Conservation (phyloP, 2,797 vertebrate species). For the Lacerta viridis region DNA sequence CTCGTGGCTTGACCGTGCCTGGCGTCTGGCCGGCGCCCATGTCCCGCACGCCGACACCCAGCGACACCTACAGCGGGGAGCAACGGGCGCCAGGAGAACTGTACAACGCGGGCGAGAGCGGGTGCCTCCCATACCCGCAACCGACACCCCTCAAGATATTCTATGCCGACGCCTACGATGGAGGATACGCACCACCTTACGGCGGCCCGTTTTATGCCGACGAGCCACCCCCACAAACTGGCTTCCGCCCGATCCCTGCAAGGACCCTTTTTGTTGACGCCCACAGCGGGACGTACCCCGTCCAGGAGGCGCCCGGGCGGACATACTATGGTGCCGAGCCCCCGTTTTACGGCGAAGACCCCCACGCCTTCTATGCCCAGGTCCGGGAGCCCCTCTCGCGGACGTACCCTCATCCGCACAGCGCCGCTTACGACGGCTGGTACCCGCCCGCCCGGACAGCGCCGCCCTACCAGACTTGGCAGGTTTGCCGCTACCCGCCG, state of each 20-base stretch:
- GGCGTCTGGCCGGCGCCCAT: slow-evolving; percentile 80
- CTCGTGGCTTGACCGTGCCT: slow-evolving; percentile 88
- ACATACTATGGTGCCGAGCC: slow-evolving; percentile 82
- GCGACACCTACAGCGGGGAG: slow-evolving; percentile 91
- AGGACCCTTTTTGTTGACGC: slow-evolving; percentile 86
- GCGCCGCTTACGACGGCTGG: slow-evolving; percentile 85
- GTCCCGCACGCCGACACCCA: slow-evolving; percentile 92
- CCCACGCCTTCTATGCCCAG: slow-evolving; percentile 84
- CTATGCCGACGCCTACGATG: slow-evolving; percentile 79
- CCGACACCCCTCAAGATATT: slow-evolving; percentile 92
- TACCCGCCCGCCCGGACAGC: slow-evolving; percentile 85
- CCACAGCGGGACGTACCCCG: slow-evolving; percentile 84
- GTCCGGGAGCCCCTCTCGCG: slow-evolving; percentile 76
- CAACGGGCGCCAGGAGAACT: slow-evolving; percentile 80
- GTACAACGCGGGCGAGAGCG: slow-evolving; percentile 72
- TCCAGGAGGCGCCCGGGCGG: slow-evolving; percentile 86
- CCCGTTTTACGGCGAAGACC: slow-evolving; percentile 82
- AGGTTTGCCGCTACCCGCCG: slow-evolving; percentile 78
- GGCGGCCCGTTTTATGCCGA: slow-evolving; percentile 84
- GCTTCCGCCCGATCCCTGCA: slow-evolving; percentile 76
- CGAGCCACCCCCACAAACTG: slow-evolving; percentile 77
- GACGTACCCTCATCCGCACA: slow-evolving; percentile 83
- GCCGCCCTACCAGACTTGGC: slow-evolving; percentile 74
- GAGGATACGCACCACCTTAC: too few species aligned
- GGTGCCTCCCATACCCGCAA: slow-evolving; percentile 86